Base-by-base conservation (phyloP, 1,140 invertebrate genomes). In the Aphelinus atriplicis region DNA sequence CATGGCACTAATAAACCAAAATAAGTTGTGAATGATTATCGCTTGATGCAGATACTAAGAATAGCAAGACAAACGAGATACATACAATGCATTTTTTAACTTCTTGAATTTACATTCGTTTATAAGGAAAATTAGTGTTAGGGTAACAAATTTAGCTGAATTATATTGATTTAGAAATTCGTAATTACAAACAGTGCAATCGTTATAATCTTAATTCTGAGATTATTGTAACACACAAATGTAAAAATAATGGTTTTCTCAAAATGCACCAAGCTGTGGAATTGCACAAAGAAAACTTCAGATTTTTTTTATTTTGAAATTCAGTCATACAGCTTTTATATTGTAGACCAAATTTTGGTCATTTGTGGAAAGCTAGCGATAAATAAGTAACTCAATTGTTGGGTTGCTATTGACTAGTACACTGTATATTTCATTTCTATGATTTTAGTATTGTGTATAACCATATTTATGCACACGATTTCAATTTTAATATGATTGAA, bases 171-270 rank as follows among this genome's bases (percentile, higher is more conserved):
- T 85, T 82, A 85, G 78, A 75, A 80, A 79, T 79, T 83, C 83
- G 80, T 86, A 82, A 84, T 84, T 84, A 82, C 83, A 80, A 85
- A 84, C 83, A 83, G 86, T 88, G 86, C 86, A 88, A 88, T 88
- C 81, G 79, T 83, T 80, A 77, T 80, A 71, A 50, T 73, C 76
- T 71, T 78, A 66, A 63, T 76, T 66, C 81, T 61, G 78, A 72
- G 80, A 81, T 63, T 84, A 73, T 81, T 83, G 83, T 84, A 79
- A 65, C 80, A 58, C 55, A 61, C 53, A 3, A 68, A 58, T 73
- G 65, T 73, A 73, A 66, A 72, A 63, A 71, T 10, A 51, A 55
- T 64, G 2, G 48, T 73, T 53, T 62, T 56, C 51, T 67, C 58
- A 55, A 60, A 78, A 84, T 86, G 85, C 86, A 87, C 85, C 85